Evolutionary conservation across 2,113 vertebrate genomes (phyloP), one percentile per base, ranked within the genome.

Genomic region (Trematocara unimaculatum): DNA sequence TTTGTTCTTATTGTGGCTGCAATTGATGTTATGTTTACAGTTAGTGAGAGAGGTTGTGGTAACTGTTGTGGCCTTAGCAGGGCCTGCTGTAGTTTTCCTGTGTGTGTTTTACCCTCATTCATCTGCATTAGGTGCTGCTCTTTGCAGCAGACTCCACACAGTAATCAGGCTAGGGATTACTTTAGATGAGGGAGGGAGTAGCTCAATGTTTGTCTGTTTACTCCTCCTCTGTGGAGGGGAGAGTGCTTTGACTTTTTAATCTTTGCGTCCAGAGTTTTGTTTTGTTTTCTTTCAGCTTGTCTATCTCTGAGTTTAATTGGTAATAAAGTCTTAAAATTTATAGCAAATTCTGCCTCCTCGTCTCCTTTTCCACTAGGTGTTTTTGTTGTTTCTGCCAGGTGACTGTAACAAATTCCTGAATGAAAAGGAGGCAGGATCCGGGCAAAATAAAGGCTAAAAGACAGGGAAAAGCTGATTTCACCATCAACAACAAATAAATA

Each of bases 361-460:
- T 72, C 67, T 26, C 38, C 20, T 72, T 72, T 45, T 45, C 40
- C 2, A 15, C 13, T 15, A 15, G 2, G 8, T 15, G 20, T 72
- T 45, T 70, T 72, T 26, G 20, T 45, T 72, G 64, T 1, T 72
- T 9, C 13, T 72, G 38, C 38, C 38, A 26, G 5, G 20, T 42
- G 13, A 72, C 7, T 45, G 8, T 26, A 26, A 26, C 38, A 72
- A 72, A 3, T 72, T 45, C 38, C 20, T 45, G 1, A 15, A 72
- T 45, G n/a, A 72, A 72, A 72, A 72, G 20, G 38, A 26, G 13
- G 67, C 38, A 72, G 67, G 40, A 45, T 45, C 13, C 0, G 0
- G 35, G 0, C 64, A 23, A 70, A 70, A 40, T 2, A 70, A 42
- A 23, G 62, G 2, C 38, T 72, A 72, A 72, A 72, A 72, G 38